These are phyloP conservation scores for Dolichoris vasculosae DNA, from an alignment of 1,140 invertebrate species.

Conservation along the genomic window DNA sequence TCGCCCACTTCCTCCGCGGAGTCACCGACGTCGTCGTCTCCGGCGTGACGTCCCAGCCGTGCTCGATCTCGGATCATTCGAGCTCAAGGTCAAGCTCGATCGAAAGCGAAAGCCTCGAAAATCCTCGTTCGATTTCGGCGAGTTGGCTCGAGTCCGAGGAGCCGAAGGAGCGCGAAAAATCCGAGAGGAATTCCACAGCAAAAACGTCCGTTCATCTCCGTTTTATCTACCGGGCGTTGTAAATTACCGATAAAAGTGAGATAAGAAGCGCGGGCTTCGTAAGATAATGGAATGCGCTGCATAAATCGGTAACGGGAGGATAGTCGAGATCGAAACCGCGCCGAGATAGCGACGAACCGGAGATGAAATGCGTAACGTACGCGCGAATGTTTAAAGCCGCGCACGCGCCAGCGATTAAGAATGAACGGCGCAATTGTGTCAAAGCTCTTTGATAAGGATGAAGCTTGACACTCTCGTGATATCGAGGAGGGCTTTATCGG, in stretches of 20 bases:
- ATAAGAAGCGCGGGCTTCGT: no score
- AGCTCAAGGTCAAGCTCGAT: constrained; percentile 35
- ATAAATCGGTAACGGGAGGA: background rate
- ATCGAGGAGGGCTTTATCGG: constrained; percentile 1
- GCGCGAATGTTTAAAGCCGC: background rate
- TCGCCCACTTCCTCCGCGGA: background rate
- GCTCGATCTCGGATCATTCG: background rate
- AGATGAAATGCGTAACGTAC: background rate
- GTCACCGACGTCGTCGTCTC: background rate
- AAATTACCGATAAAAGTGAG: no score
- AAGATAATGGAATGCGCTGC: background rate
- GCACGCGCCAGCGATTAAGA: background rate
- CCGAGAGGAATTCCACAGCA: no score
- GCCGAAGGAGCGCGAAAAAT: no score
- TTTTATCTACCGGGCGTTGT: no score
- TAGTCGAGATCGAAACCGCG: background rate
- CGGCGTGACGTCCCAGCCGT: background rate
- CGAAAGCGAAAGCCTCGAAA: constrained; percentile 42
- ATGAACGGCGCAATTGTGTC: constrained; percentile 3
- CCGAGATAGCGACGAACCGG: no score
- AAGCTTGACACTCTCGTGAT: background rate
- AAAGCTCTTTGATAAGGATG: constrained; percentile 10
- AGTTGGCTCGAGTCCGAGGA: background rate
- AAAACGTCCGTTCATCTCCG: no score
- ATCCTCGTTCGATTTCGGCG: background rate